Evolutionary conservation across 2,888 invertebrate genomes (phyloP).

Genomic region (Horisme vitalbata): DNA sequence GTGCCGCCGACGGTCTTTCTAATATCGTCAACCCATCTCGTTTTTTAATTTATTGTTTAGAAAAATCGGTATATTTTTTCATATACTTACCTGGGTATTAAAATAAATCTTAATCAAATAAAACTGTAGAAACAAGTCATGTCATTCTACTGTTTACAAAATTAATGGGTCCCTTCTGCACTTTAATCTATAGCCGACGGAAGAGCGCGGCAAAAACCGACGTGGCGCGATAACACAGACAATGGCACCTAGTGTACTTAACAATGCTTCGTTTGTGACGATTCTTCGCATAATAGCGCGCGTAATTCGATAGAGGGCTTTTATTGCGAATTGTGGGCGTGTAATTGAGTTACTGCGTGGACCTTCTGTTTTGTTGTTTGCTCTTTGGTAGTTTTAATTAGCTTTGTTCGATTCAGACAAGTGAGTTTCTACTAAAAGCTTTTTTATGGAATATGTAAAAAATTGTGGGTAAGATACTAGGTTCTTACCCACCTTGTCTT

Average conservation of each 20-base stretch:
- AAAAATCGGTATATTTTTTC: no score
- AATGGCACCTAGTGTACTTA: conserved; percentile 75
- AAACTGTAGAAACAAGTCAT: no score
- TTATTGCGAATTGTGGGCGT: conserved; percentile 75
- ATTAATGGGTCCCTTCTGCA: conserved; percentile 43
- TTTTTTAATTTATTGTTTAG: no score
- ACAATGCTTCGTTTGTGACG: conserved; percentile 82
- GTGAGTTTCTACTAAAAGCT: background rate
- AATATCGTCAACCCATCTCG: no score
- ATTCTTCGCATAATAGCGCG: conserved; percentile 79
- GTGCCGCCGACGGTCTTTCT: no score
- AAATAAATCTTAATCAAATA: no score
- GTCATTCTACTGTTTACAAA: no score
- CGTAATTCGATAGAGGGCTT: conserved; percentile 78
- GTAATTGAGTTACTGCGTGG: conserved; percentile 71
- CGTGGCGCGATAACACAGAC: conserved; percentile 76
- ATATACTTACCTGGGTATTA: no score
- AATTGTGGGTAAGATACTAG: no score
- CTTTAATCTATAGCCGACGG: conserved; percentile 56
- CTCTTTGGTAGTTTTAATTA: conserved; percentile 41
- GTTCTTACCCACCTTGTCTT: no score
- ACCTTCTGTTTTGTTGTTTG: conserved; percentile 55
- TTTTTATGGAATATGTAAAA: no score
- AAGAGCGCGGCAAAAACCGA: conserved; percentile 78
- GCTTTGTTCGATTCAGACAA: conserved; percentile 21